Evolutionary conservation across 2,113 vertebrate species (phyloP).

Genomic region (Pachyramphus minor): DNA sequence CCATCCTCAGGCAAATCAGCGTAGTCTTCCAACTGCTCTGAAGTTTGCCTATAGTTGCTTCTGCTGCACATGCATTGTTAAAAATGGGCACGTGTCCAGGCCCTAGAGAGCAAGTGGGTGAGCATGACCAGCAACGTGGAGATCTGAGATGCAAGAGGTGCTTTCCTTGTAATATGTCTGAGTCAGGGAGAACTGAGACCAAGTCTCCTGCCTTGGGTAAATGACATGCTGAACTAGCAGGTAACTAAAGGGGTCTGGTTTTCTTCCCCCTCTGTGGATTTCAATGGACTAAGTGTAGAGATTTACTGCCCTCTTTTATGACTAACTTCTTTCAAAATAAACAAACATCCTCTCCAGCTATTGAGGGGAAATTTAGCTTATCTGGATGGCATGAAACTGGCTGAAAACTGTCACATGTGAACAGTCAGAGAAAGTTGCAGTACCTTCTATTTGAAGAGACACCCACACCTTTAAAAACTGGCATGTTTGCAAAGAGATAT

Average conservation of each 20-base stretch:
- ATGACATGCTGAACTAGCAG: neutral
- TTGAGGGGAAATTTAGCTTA: neutral
- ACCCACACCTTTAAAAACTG: neutral
- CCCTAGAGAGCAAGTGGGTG: neutral
- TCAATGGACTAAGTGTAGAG: neutral
- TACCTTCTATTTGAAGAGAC: neutral
- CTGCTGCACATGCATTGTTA: neutral
- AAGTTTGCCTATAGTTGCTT: neutral
- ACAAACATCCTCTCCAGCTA: neutral
- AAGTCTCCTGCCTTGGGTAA: neutral
- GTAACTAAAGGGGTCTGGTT: neutral
- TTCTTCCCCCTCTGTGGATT: neutral
- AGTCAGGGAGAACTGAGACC: neutral
- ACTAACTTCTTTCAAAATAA: neutral
- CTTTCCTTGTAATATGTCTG: neutral
- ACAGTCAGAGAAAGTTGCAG: neutral
- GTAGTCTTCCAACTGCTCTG: neutral
- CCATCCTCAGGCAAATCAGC: neutral
- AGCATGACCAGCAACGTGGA: rapidly evolving
- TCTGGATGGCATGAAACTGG: neutral
- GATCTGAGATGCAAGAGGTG: neutral
- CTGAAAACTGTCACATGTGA: neutral
- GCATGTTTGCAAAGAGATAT: neutral
- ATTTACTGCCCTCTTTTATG: neutral
- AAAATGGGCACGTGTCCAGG: neutral